Evolutionary conservation across 1,140 invertebrate species (phyloP).

Genomic region (Muscidifurax raptorellus): DNA sequence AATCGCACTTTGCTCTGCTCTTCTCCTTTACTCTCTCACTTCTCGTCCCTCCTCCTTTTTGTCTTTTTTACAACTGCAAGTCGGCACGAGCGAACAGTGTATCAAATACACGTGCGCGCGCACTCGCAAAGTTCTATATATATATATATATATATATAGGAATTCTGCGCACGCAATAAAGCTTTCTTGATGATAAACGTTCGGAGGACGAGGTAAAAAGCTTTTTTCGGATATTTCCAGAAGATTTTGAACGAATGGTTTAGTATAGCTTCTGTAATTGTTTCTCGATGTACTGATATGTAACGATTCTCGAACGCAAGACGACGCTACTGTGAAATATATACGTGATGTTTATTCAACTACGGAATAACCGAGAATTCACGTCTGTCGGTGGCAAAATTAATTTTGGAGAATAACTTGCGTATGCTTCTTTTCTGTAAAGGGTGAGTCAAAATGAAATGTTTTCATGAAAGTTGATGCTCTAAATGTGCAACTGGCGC

Average conservation of each 20-base stretch:
- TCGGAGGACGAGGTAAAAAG: no score
- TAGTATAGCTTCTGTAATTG: no score
- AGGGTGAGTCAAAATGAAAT: background rate
- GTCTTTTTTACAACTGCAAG: background rate
- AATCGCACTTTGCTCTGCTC: constrained; percentile 57
- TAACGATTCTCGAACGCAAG: no score
- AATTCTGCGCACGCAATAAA: background rate
- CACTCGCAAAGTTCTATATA: background rate
- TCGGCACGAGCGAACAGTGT: background rate
- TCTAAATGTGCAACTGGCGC: background rate
- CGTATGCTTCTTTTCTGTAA: background rate
- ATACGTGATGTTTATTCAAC: background rate
- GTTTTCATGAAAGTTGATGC: background rate
- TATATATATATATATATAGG: no score
- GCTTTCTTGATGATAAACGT: constrained; percentile 30
- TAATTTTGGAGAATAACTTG: background rate
- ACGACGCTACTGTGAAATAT: background rate
- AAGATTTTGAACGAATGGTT: no score
- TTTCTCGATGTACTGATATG: no score
- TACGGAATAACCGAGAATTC: background rate
- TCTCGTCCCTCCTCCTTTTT: constrained; percentile 1
- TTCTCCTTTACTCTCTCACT: background rate
- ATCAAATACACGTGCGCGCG: constrained; percentile 46
- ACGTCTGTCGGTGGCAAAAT: background rate
- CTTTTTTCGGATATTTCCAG: no score